Evolutionary conservation across 1,140 invertebrate genomes (phyloP), one percentile per base, ranked within the genome.

Genomic region (Papilio aristodemus): DNA sequence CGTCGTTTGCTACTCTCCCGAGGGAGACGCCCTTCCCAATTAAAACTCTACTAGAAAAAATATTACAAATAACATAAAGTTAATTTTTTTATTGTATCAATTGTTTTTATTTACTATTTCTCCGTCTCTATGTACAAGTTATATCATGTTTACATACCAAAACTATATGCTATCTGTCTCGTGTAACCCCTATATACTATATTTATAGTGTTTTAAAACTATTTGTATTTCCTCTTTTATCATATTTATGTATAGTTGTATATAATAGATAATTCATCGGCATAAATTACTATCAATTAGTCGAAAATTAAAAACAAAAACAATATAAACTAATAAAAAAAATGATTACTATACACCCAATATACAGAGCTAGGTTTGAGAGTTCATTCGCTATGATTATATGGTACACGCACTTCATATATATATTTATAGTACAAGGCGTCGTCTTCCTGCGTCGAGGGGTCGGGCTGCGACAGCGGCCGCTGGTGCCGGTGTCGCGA

Each of bases 231-330:
- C 50, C 63, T 87, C 82, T 85, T 83, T 86, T 80, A 85, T 81
- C 74, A 81, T 83, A 72, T 73, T 78, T 71, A 84, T 81, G 84
- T 85, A 86, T 83, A 87, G 79, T 83, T 79, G 77, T 87, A 84
- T 81, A 83, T 81, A 85, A 89, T 86, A 89, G 74, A 89, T 84
- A 83, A 84, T 85, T 85, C 87, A 89, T 86, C 87, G 77, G 86
- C 86, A 90, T 91, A 91, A 91, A 91, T 91, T 88, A 91, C 87
- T 91, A 89, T 87, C 81, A 22, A 87, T 86, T 91, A 90, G 76
- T 87, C 77, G 77, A 85, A 82, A 85, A 84, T 54, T 77, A 85
- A 86, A 88, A 89, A 79, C 76, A 83, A 84, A 83, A 84, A 82
- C 73, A 87, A 83, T 78, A 80, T n/a, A n/a, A n/a, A n/a, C n/a